Evolutionary conservation across 2,888 invertebrate species (phyloP).

Genomic region (Danaus chrysippus): DNA sequence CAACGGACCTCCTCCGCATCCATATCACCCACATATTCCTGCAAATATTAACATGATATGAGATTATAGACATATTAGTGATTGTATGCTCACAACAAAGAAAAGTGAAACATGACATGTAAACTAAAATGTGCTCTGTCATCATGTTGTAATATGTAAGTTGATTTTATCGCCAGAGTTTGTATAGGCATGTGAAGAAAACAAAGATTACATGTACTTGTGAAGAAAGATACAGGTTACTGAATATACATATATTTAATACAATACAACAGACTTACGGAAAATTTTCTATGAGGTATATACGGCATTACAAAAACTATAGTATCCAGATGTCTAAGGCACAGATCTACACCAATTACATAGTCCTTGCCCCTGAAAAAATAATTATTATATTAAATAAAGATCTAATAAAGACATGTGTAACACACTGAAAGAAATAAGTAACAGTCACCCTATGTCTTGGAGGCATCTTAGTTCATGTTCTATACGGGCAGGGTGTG

Average conservation of each 20-base stretch:
- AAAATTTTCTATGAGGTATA: slow-evolving; percentile 88
- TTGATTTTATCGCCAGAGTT: too few relatives aligned
- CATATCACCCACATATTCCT: slow-evolving; percentile 88
- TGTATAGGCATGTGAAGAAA: too few relatives aligned
- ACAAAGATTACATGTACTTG: too few relatives aligned
- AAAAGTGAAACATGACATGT: too few relatives aligned
- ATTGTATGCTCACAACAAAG: too few relatives aligned
- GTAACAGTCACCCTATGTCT: slow-evolving; percentile 82
- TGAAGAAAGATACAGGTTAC: too few relatives aligned
- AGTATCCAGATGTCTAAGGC: slow-evolving; percentile 86
- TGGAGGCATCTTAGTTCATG: slow-evolving; percentile 89
- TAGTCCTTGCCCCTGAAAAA: slow-evolving; percentile 86
- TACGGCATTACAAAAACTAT: slow-evolving; percentile 95
- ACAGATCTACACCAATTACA: slow-evolving; percentile 89
- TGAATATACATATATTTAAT: background rate
- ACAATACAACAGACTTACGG: slow-evolving; percentile 73
- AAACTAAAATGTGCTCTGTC: too few relatives aligned
- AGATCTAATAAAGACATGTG: background rate
- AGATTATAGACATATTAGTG: too few relatives aligned
- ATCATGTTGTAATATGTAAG: too few relatives aligned
- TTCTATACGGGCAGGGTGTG: slow-evolving; percentile 89
- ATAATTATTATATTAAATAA: slow-evolving; percentile 11
- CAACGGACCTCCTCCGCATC: slow-evolving; percentile 82
- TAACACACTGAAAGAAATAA: background rate
- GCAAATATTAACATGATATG: slow-evolving; percentile 36